These are phyloP conservation scores for Crotalus horridus DNA, from an alignment of 2,113 vertebrate genomes.

Conservation along the genomic window DNA sequence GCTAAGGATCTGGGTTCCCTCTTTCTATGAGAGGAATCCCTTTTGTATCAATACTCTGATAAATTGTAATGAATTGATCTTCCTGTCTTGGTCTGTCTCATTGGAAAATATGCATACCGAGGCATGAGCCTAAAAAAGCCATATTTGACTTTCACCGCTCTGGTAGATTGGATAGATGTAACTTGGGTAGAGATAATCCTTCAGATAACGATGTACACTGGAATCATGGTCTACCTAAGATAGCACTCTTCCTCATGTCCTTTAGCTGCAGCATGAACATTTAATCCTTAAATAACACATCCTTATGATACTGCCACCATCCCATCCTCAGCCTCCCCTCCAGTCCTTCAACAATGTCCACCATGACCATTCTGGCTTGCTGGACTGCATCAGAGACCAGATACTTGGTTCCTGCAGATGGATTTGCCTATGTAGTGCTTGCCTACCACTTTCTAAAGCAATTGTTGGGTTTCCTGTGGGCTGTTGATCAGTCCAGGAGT, in stretches of 20 bases:
- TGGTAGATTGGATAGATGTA: too few relatives aligned
- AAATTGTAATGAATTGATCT: too few relatives aligned
- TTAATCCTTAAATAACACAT: background rate
- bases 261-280: background rate
- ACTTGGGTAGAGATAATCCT: too few relatives aligned
- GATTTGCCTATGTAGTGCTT: background rate
- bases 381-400: background rate
- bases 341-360: background rate
- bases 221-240: background rate
- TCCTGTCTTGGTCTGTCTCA: too few relatives aligned
- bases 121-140: too few relatives aligned
- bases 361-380: background rate
- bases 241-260: background rate
- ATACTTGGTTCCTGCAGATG: background rate
- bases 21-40: too few relatives aligned
- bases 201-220: background rate
- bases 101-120: too few relatives aligned
- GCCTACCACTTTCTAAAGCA: background rate
- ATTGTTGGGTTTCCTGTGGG: background rate
- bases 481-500: background rate
- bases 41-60: too few relatives aligned
- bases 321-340: background rate
- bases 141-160: too few relatives aligned
- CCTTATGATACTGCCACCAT: background rate
- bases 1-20: too few relatives aligned